Conservation (phyloP, 2,113 vertebrate species). For the Chaetorhynchus papuensis region DNA sequence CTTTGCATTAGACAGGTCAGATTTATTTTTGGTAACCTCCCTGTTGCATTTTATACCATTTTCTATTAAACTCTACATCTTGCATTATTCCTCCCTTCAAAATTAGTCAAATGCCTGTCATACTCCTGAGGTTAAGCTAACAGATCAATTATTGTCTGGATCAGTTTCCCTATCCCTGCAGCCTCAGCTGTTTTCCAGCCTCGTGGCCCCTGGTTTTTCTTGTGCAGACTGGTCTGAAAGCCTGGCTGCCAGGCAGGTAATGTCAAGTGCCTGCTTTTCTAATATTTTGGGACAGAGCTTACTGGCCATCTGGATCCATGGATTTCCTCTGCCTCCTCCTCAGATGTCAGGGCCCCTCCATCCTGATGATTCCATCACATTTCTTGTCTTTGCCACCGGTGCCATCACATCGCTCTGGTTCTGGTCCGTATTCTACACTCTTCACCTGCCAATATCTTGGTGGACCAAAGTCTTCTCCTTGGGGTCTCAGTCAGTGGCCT, state of each 20-base stretch:
- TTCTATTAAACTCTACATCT: background rate
- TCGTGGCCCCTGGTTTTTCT: background rate
- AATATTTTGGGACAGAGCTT: background rate
- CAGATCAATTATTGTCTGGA: background rate
- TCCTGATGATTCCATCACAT: background rate
- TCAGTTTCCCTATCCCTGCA: background rate
- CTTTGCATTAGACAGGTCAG: background rate
- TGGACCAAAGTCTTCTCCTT: background rate
- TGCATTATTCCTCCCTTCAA: background rate
- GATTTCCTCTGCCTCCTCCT: background rate
- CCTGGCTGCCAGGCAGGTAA: background rate
- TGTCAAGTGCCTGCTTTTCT: background rate
- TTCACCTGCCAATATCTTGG: background rate
- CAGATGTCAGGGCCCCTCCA: background rate
- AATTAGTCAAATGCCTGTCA: background rate
- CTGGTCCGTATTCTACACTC: rapidly evolving
- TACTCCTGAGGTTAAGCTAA: background rate
- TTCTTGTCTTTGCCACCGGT: rapidly evolving
- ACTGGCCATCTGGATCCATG: background rate
- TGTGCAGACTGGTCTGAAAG: background rate
- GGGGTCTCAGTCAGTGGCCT: background rate
- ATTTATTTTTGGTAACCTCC: slow-evolving; percentile 3
- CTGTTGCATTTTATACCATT: background rate
- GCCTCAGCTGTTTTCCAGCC: background rate
- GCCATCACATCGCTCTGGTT: background rate